Percentiles rank a stretch among this genome's conserved stretches.
These are phyloP conservation scores for Gorsachius magnificus DNA, from an alignment of 2,797 vertebrate genomes.

Conservation along the genomic window DNA sequence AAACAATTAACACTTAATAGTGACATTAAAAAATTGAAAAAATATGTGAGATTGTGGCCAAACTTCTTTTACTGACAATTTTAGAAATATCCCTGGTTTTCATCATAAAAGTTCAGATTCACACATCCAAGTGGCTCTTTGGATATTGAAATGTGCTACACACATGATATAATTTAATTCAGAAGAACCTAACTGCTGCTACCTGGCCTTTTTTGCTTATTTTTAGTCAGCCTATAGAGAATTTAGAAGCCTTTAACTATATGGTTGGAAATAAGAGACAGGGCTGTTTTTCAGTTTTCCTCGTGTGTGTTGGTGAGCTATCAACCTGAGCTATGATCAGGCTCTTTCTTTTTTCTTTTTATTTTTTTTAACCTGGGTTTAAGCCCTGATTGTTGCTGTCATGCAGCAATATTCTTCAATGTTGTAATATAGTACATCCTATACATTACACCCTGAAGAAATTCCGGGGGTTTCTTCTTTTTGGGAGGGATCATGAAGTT, in stretches of 20 bases:
- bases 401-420: not conserved
- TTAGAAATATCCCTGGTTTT: not conserved
- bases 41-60: fast-evolving
- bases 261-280: not conserved
- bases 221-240: not conserved
- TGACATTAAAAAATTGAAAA: not conserved
- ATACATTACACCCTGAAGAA: not conserved
- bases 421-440: not conserved
- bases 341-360: not conserved
- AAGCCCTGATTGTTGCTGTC: not conserved
- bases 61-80: not conserved
- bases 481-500: not conserved
- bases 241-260: not conserved
- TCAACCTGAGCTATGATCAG: not conserved
- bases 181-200: not conserved
- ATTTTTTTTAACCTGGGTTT: not conserved
- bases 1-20: not conserved
- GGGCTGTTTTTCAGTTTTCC: not conserved
- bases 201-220: not conserved
- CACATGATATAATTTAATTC: not conserved
- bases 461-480: not conserved
- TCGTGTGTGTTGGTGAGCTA: not conserved
- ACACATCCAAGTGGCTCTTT: not conserved
- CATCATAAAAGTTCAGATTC: not conserved
- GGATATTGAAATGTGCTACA: not conserved